Conservation (phyloP, 2,888 invertebrate species). For the Aphodius granarius region DNA sequence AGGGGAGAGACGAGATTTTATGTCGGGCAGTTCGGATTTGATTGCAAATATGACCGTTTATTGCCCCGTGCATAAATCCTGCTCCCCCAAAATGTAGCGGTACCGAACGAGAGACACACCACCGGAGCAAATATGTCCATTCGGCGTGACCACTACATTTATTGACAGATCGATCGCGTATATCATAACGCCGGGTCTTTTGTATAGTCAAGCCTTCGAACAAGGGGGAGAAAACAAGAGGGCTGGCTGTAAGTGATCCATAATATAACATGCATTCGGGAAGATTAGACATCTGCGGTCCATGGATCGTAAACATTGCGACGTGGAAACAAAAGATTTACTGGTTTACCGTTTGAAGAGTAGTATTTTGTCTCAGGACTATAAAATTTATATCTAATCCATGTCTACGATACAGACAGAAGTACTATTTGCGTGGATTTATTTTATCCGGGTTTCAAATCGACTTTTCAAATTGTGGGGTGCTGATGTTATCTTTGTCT, state of each 20-base stretch:
- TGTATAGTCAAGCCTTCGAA: background rate
- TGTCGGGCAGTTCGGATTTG: constrained; percentile 6
- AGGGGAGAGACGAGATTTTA: constrained; percentile 8
- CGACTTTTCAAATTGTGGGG: no score
- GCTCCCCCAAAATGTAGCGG: background rate
- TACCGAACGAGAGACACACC: background rate
- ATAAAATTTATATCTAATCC: background rate
- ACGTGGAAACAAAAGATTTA: background rate
- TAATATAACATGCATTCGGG: constrained; percentile 1
- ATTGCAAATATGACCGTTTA: constrained; percentile 14
- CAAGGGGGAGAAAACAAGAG: background rate
- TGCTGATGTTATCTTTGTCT: no score
- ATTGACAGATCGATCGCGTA: constrained; percentile 14
- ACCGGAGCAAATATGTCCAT: background rate
- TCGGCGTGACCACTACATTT: constrained; percentile 9
- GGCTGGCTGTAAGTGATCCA: background rate
- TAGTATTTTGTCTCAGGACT: background rate
- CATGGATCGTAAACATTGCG: constrained; percentile 1
- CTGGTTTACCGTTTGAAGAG: background rate
- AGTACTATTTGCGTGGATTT: no score
- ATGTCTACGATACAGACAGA: background rate
- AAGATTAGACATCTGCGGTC: constrained; percentile 11
- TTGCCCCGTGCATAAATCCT: constrained; percentile 9
- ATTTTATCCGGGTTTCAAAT: no score
- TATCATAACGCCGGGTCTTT: constrained; percentile 9